These are phyloP conservation scores for Myotis daubentonii DNA, from an alignment of 2,797 vertebrate species.

Conservation along the genomic window DNA sequence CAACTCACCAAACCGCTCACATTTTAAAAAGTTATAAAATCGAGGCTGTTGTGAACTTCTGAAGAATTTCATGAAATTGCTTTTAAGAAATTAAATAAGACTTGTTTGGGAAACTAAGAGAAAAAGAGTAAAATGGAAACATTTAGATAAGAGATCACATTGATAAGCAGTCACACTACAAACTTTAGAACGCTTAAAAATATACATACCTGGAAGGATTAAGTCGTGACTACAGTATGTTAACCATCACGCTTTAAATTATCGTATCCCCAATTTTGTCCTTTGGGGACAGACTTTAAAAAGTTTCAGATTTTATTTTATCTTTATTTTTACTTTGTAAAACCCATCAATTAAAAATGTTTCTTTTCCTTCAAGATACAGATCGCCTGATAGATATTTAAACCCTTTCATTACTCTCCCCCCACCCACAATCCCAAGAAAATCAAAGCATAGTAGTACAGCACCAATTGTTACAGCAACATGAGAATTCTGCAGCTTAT, in stretches of 20 bases:
- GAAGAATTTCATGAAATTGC: conserved; percentile 37
- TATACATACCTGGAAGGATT: not conserved
- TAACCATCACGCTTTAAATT: not conserved
- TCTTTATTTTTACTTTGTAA: conserved; percentile 54
- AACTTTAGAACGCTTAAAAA: conserved; percentile 53
- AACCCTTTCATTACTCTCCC: not conserved
- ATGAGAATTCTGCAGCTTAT: not conserved
- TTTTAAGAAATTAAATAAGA: conserved; percentile 48
- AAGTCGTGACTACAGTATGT: not conserved
- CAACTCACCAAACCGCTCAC: conserved; percentile 63
- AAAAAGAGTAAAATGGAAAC: conserved; percentile 49
- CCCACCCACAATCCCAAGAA: not conserved
- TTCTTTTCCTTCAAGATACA: conserved; percentile 17
- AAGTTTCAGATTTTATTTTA: not conserved
- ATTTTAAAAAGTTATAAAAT: conserved; percentile 68
- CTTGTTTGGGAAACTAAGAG: conserved; percentile 52
- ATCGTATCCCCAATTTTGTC: not conserved
- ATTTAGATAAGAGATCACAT: conserved; percentile 29
- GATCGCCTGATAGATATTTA: not conserved
- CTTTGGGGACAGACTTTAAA: not conserved
- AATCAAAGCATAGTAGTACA: not conserved
- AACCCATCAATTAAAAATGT: not conserved
- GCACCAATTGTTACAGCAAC: not conserved
- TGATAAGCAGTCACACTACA: not conserved
- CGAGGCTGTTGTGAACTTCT: not conserved